A percentile compares a stretch with the other conserved stretches of the same genome.
phyloP scores from a whole-genome alignment of 2,888 invertebrate species.

The Lycia hirtaria region DNA sequence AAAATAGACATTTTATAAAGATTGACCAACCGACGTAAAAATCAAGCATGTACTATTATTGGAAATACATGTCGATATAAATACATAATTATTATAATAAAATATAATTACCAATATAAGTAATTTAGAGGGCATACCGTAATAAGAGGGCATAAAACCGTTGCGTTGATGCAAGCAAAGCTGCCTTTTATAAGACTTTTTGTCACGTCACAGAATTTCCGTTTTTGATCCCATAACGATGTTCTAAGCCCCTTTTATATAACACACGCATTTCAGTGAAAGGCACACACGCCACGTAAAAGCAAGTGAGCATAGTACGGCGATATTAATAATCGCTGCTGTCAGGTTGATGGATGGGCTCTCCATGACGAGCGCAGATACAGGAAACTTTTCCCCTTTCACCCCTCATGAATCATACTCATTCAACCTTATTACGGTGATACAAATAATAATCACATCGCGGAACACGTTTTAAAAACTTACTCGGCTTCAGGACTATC shows the following conservation, averaged over 20 bases:
- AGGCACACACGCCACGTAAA: constrained; percentile 56
- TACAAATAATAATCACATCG: constrained; percentile 32
- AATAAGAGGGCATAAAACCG: no score
- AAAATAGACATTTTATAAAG: no score
- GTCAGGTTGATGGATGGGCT: constrained; percentile 76
- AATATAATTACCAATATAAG: no score
- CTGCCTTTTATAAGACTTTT: constrained; percentile 11
- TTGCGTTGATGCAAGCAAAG: neutral
- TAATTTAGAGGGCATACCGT: no score
- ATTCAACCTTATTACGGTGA: constrained; percentile 24
- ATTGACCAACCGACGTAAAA: no score
- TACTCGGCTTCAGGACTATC: neutral
- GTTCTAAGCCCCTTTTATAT: constrained; percentile 44
- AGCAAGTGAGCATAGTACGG: constrained; percentile 48
- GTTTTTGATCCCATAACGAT: constrained; percentile 17
- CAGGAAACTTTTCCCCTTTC: constrained; percentile 53
- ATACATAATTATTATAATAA: no score
- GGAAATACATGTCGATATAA: no score
- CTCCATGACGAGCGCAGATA: constrained; percentile 69
- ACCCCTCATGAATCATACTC: constrained; percentile 41
- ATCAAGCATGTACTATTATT: no score
- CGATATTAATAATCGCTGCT: constrained; percentile 72
- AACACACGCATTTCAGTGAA: constrained; percentile 53
- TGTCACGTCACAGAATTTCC: constrained; percentile 21
- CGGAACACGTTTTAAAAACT: constrained; percentile 9